Percentiles rank a stretch among this genome's conserved stretches.
Conservation (phyloP, 53 echinoderm and acorn worm genomes). For the Actinopyga echinites region DNA sequence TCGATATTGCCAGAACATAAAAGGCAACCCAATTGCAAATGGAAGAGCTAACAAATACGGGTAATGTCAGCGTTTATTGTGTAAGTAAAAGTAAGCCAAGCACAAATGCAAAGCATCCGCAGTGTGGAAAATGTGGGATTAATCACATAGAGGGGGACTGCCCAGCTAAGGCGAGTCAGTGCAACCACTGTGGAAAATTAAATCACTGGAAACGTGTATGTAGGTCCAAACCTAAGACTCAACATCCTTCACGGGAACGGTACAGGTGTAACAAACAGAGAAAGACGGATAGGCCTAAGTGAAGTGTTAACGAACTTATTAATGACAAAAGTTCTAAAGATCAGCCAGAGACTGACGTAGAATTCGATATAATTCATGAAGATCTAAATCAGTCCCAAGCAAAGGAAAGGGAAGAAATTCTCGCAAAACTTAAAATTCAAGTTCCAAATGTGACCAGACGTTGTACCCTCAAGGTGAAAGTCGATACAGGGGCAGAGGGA, state of each 20-base stretch:
- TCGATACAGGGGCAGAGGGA: neutral
- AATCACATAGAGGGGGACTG: neutral
- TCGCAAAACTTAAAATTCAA: neutral
- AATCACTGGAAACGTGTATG: conserved; percentile 17
- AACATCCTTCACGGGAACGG: no score
- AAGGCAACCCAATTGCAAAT: conserved; percentile 47
- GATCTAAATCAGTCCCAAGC: neutral
- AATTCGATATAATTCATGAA: no score
- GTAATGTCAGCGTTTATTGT: conserved; percentile 33
- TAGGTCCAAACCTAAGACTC: neutral
- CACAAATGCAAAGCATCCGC: neutral
- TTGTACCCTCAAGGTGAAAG: neutral
- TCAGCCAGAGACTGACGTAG: no score
- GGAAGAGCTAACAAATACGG: conserved; percentile 9
- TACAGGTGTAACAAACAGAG: no score
- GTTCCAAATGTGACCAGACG: neutral
- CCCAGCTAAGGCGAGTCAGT: neutral
- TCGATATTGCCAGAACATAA: neutral
- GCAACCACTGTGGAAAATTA: neutral
- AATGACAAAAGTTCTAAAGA: no score
- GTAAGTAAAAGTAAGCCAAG: neutral
- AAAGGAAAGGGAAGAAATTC: neutral
- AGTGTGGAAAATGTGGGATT: neutral
- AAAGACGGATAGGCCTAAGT: no score
- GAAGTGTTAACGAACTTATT: no score